A percentile compares a stretch with the other conserved stretches of the same genome.
Evolutionary conservation across 2,888 invertebrate genomes (phyloP).

Genomic region (Rugalucina vietnamica): DNA sequence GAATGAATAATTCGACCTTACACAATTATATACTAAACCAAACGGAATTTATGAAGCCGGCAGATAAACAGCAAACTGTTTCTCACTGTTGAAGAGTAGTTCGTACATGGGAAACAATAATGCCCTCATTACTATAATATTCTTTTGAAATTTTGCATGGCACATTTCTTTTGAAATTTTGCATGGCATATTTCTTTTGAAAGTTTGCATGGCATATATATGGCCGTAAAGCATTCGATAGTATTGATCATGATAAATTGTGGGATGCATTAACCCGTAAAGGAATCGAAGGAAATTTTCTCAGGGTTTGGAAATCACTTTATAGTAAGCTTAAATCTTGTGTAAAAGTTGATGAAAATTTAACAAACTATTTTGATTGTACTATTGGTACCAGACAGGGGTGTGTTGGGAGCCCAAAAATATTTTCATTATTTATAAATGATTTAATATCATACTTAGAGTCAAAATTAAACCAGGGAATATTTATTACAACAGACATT

Average conservation of each 20-base stretch:
- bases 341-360: not conserved
- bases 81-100: too few relatives aligned
- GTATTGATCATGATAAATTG: not conserved
- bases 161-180: too few relatives aligned
- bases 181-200: too few relatives aligned
- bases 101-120: too few relatives aligned
- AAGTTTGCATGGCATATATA: too few relatives aligned
- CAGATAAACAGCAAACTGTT: too few relatives aligned
- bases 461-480: not conserved
- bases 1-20: too few relatives aligned
- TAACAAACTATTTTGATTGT: not conserved
- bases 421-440: constrained; percentile 9
- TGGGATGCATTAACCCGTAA: not conserved
- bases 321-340: not conserved
- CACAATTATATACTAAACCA: too few relatives aligned
- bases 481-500: not conserved
- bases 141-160: too few relatives aligned
- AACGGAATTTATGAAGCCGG: too few relatives aligned
- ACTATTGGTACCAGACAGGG: constrained; percentile 14
- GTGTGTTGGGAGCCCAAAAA: not conserved
- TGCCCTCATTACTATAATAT: too few relatives aligned
- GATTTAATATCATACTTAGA: not conserved
- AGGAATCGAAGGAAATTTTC: not conserved
- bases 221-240: not conserved
- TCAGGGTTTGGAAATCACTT: not conserved